Percentiles rank a stretch among this genome's conserved stretches.
These are phyloP conservation scores for Podarcis lilfordi DNA, from an alignment of 2,797 vertebrate species.

Conservation along the genomic window DNA sequence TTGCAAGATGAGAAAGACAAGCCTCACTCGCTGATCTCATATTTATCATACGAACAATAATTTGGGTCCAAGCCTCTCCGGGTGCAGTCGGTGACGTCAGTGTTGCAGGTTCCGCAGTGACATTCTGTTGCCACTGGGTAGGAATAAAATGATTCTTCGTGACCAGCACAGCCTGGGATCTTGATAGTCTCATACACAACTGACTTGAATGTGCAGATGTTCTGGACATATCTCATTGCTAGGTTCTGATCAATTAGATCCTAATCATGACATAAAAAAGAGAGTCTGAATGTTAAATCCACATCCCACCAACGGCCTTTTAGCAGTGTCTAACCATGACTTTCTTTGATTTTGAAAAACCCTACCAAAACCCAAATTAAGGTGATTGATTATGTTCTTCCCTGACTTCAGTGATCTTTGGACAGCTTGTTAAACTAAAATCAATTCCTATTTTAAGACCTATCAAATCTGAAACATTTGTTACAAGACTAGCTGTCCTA, in stretches of 20 bases:
- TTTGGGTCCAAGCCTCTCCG: slow-evolving; percentile 73
- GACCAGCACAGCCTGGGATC: slow-evolving; percentile 83
- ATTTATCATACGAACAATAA: slow-evolving; percentile 81
- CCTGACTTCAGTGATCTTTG: not conserved
- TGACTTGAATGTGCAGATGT: slow-evolving; percentile 85
- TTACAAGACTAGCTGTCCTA: not conserved
- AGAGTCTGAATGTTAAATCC: slow-evolving; percentile 14
- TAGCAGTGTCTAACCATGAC: not conserved
- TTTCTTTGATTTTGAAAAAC: not conserved
- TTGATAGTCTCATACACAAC: slow-evolving; percentile 84
- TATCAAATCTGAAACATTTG: not conserved
- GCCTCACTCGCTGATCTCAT: slow-evolving; percentile 63
- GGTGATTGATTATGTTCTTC: not conserved
- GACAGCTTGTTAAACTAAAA: not conserved
- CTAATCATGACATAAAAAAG: slow-evolving; percentile 73
- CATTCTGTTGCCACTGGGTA: slow-evolving; percentile 90
- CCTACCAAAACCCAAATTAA: not conserved
- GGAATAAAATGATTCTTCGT: slow-evolving; percentile 76
- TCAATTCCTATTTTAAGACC: not conserved
- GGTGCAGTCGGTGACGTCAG: slow-evolving; percentile 82
- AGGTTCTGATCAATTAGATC: slow-evolving; percentile 82
- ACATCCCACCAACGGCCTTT: not conserved
- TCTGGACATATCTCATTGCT: slow-evolving; percentile 73
- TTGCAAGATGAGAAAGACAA: not conserved
- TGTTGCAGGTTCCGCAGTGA: slow-evolving; percentile 83